Evolutionary conservation across 2,888 invertebrate species (phyloP).

Genomic region (Pristionchus entomophagus): DNA sequence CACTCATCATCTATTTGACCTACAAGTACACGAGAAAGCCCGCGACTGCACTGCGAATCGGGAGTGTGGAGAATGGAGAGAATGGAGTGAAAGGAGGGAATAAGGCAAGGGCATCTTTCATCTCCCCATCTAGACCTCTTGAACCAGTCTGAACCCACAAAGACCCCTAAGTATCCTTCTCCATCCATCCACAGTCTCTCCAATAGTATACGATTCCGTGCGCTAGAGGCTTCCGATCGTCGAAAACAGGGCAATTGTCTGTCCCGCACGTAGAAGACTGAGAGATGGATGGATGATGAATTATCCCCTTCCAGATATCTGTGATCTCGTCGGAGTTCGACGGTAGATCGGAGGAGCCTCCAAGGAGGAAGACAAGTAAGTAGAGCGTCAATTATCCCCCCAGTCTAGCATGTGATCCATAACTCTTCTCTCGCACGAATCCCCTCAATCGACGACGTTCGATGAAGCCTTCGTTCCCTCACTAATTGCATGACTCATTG

Average conservation of each 20-base stretch:
- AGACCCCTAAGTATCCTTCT: no score
- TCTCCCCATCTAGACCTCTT: background rate
- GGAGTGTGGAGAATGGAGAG: background rate
- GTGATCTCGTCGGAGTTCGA: slow-evolving; percentile 20
- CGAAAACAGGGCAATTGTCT: background rate
- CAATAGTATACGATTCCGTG: background rate
- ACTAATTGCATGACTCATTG: slow-evolving; percentile 20
- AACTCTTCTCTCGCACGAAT: background rate
- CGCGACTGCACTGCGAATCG: background rate
- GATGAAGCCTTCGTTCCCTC: background rate
- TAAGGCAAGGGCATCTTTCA: background rate
- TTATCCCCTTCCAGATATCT: slow-evolving; percentile 17
- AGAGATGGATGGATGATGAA: background rate
- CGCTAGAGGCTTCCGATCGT: background rate
- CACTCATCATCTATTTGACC: slow-evolving; percentile 7
- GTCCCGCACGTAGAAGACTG: background rate
- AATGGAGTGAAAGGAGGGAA: background rate
- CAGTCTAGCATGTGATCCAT: background rate
- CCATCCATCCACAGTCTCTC: background rate
- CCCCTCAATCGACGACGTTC: background rate
- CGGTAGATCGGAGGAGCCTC: background rate
- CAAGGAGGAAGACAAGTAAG: slow-evolving; percentile 24
- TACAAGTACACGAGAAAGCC: slow-evolving; percentile 40
- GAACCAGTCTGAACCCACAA: no score
- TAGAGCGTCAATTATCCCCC: background rate